phyloP scores from a whole-genome alignment of 2,797 vertebrate genomes.

The Amazonetta brasiliensis region DNA sequence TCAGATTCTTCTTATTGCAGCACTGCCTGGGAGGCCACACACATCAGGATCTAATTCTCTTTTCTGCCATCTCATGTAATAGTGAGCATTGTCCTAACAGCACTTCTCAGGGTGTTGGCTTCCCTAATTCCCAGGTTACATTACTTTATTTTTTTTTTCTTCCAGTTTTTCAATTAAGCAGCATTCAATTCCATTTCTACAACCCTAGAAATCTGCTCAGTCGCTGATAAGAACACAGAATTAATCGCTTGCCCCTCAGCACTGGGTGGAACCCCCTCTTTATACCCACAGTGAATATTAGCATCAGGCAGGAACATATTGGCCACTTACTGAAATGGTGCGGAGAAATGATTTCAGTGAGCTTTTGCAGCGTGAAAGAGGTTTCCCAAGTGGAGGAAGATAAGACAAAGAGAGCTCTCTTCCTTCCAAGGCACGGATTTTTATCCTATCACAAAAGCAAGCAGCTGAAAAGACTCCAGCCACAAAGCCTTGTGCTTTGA shows the following conservation, averaged over 20 bases:
- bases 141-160: rapidly evolving
- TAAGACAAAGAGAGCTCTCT: neutral
- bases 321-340: neutral
- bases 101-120: neutral
- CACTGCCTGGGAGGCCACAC: neutral
- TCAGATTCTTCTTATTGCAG: neutral
- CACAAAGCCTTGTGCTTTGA: neutral
- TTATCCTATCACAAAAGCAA: conserved; percentile 3
- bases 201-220: neutral
- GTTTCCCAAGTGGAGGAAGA: neutral
- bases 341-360: neutral
- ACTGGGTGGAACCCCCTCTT: neutral
- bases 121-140: neutral
- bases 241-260: neutral
- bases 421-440: conserved; percentile 1
- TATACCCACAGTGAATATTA: neutral
- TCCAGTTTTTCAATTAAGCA: neutral
- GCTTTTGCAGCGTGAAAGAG: neutral
- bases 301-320: neutral
- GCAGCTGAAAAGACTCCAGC: conserved; percentile 4
- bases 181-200: neutral
- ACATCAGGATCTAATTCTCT: neutral
- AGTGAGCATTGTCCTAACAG: neutral
- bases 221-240: conserved; percentile 12
- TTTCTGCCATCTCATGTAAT: neutral